Evolutionary conservation across 2,888 invertebrate genomes (phyloP), one percentile per base, ranked within the genome.

Genomic region (Lasius platythorax): DNA sequence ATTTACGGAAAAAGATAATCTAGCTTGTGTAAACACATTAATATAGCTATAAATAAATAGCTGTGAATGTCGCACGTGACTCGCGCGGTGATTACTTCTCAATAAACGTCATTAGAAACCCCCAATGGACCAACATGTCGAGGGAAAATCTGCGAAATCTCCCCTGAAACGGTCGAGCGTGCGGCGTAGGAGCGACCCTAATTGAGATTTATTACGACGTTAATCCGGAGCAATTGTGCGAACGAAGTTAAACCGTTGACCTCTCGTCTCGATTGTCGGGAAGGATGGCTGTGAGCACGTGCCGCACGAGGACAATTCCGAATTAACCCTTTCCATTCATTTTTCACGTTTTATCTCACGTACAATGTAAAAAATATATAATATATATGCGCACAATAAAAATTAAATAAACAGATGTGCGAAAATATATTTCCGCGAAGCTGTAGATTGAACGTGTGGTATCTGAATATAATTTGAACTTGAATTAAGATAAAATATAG

Each of bases 161-260:
- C 84, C 83, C 79, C 85, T 23, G 12, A 28, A 18, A 37, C 40
- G 67, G 33, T 43, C 30, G 72, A 73, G 82, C 75, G 23, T 23
- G 78, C 28, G 75, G 86, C 73, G 84, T 87, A 84, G 89, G 85
- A 89, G 88, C 82, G 74, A 70, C 67, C 86, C 89, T 92, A 93
- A 94, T 94, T 93, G 91, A 91, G 93, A 94, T 94, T 94, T 94
- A 94, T 94, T 92, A 89, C 92, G 89, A 91, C 91, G 91, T 93
- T 93, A 93, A 93, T 93, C 91, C 92, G 88, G 82, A 82, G 88
- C 93, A 94, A 94, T 94, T 93, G 94, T 89, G 90, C 83, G 93
- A 94, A 94, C 89, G 88, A 93, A 94, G 93, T 94, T 94, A 93
- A 93, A 93, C 89, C 93, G 90, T 92, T 93, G 94, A 94, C 94